Evolutionary conservation across 2,888 invertebrate genomes (phyloP).

Genomic region (Lymantria monacha): DNA sequence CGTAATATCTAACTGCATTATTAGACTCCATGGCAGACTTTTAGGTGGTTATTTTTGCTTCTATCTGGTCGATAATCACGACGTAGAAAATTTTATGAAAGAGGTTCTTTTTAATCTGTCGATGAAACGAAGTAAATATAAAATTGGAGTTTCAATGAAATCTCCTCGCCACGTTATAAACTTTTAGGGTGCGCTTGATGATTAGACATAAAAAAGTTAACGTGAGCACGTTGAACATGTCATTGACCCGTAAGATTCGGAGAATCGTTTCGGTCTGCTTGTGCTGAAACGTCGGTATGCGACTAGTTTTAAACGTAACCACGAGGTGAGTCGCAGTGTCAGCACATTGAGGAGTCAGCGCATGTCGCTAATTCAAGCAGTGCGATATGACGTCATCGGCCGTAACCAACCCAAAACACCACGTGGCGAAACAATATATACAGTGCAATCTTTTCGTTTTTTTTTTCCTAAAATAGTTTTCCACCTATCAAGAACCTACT

Average conservation of each 20-base stretch:
- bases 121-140: background rate
- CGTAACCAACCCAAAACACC: slow-evolving; percentile 42
- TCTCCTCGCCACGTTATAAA: slow-evolving; percentile 26
- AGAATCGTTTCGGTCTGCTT: slow-evolving; percentile 67
- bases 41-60: background rate
- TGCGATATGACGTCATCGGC: slow-evolving; percentile 53
- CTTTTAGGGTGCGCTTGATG: slow-evolving; percentile 38
- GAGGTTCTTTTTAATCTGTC: background rate
- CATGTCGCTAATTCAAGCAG: slow-evolving; percentile 24
- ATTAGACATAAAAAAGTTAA: slow-evolving; percentile 40
- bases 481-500: too few relatives aligned
- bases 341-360: slow-evolving; percentile 25
- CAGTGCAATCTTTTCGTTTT: too few relatives aligned
- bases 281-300: slow-evolving; percentile 66
- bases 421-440: slow-evolving; percentile 49
- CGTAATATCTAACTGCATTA: slow-evolving; percentile 7
- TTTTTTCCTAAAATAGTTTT: too few relatives aligned
- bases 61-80: background rate
- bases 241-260: slow-evolving; percentile 61
- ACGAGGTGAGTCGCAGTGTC: slow-evolving; percentile 27
- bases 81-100: background rate
- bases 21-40: too few relatives aligned
- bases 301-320: slow-evolving; percentile 62
- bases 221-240: slow-evolving; percentile 49
- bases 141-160: slow-evolving; percentile 4